Evolutionary conservation across 2,113 vertebrate genomes (phyloP).

Genomic region (Myotis brandtii): DNA sequence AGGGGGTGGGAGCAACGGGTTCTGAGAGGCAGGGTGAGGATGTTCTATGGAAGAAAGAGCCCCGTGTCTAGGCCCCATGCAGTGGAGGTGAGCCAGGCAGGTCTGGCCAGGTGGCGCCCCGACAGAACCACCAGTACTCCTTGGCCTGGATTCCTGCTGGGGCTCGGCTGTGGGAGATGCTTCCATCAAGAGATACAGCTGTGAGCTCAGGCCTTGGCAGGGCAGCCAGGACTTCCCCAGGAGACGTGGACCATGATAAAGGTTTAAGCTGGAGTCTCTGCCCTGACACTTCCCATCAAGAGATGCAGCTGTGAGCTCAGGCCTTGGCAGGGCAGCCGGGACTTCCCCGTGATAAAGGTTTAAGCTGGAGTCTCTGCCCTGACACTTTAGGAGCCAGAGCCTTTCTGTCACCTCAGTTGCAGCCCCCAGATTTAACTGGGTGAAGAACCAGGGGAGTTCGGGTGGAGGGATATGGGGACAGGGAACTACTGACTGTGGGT

Average conservation of each 20-base stretch:
- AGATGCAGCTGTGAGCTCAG: background rate
- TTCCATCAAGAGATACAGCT: background rate
- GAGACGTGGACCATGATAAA: background rate
- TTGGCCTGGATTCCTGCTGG: constrained; percentile 14
- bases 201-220: background rate
- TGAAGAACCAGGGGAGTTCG: background rate
- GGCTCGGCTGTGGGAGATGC: background rate
- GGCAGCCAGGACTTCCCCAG: background rate
- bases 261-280: background rate
- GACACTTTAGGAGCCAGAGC: background rate
- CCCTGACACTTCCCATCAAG: background rate
- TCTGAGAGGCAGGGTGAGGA: background rate
- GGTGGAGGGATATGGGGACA: background rate
- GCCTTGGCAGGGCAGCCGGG: background rate
- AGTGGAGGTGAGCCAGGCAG: background rate
- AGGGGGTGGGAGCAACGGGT: background rate
- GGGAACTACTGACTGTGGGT: background rate
- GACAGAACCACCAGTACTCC: background rate
- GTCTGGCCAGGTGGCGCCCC: background rate
- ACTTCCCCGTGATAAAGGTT: background rate
- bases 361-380: background rate
- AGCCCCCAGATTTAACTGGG: background rate
- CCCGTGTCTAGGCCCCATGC: background rate
- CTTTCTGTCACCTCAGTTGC: background rate
- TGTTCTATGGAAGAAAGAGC: background rate